Evolutionary conservation across 2,113 vertebrate genomes (phyloP).

Genomic region (Onychostoma macrolepis): DNA sequence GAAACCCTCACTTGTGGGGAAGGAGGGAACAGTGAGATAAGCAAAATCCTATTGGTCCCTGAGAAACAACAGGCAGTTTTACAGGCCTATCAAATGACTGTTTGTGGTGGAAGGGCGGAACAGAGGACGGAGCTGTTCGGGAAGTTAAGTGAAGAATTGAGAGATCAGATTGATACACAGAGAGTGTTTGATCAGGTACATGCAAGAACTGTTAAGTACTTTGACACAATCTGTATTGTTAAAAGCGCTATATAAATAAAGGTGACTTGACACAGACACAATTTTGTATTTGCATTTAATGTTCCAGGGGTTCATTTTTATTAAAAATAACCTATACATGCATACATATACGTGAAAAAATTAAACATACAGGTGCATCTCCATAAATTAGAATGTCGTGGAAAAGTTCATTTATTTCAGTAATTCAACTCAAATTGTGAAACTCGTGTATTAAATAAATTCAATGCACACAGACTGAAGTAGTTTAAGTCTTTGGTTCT

Average conservation of each 20-base stretch:
- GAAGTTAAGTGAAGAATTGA: conserved; percentile 80
- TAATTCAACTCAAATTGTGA: too few relatives aligned
- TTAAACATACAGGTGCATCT: too few relatives aligned
- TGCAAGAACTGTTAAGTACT: too few relatives aligned
- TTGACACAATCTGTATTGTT: too few relatives aligned
- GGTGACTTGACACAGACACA: too few relatives aligned
- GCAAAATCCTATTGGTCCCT: conserved; percentile 74
- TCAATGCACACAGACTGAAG: too few relatives aligned
- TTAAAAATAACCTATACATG: background rate
- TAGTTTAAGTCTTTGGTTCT: too few relatives aligned
- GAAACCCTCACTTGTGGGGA: conserved; percentile 84
- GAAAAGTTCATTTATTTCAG: too few relatives aligned
- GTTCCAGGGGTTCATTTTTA: background rate
- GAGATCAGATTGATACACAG: conserved; percentile 81
- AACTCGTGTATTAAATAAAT: too few relatives aligned
- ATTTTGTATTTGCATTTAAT: background rate
- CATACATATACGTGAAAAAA: background rate
- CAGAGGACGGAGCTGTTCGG: conserved; percentile 76
- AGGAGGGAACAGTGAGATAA: conserved; percentile 67
- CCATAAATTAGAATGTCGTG: too few relatives aligned
- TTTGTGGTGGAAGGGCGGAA: conserved; percentile 73
- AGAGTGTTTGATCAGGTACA: conserved; percentile 81
- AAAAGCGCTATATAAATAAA: too few relatives aligned
- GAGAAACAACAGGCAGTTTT: conserved; percentile 72
- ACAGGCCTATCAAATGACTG: conserved; percentile 67